Evolutionary conservation across 2,113 vertebrate genomes (phyloP).

Genomic region (Opisthocomus hoazin): DNA sequence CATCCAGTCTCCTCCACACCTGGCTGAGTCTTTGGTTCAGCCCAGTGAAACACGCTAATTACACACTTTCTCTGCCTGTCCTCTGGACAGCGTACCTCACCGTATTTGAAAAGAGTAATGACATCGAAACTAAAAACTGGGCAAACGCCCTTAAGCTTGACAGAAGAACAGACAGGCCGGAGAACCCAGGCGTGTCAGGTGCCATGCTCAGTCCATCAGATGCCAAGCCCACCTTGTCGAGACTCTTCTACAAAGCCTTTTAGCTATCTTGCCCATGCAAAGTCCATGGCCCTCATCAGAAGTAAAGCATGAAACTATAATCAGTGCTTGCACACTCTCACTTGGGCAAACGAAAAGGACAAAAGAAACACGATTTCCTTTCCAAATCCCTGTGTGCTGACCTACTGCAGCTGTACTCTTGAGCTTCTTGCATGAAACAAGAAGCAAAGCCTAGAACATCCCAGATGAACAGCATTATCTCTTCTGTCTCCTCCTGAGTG

Average conservation of each 20-base stretch:
- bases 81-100: neutral
- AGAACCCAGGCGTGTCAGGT: neutral
- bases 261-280: neutral
- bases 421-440: neutral
- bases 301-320: neutral
- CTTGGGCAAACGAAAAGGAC: neutral
- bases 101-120: slow-evolving; percentile 17
- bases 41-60: slow-evolving; percentile 66
- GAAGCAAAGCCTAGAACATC: neutral
- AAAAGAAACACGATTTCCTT: neutral
- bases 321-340: neutral
- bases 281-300: neutral
- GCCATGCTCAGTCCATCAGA: neutral
- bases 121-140: neutral
- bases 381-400: neutral
- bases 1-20: slow-evolving; percentile 77
- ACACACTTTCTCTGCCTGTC: slow-evolving; percentile 38
- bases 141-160: neutral
- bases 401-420: neutral
- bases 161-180: neutral
- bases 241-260: neutral
- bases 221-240: neutral
- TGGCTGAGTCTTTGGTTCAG: slow-evolving; percentile 68
- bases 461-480: neutral
- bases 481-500: neutral